These are phyloP conservation scores for Xerus inauris DNA, from an alignment of 2,113 vertebrate genomes.

Conservation along the genomic window DNA sequence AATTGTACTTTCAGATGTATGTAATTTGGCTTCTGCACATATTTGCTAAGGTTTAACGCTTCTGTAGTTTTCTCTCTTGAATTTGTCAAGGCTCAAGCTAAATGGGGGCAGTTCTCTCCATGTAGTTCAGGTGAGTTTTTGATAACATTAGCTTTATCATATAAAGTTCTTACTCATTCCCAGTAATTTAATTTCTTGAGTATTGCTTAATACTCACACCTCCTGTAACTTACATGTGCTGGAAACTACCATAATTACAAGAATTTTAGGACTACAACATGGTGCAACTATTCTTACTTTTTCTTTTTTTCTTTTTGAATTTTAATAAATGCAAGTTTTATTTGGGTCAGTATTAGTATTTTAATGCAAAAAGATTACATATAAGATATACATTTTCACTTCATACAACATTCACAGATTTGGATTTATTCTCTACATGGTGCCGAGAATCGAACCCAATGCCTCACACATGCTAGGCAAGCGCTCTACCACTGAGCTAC, in stretches of 20 bases:
- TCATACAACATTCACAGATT: no score
- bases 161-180: not conserved
- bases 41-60: slow-evolving; percentile 54
- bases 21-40: slow-evolving; percentile 58
- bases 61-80: slow-evolving; percentile 70
- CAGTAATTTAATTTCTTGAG: slow-evolving; percentile 11
- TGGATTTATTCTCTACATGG: no score
- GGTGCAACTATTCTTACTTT: not conserved
- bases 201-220: not conserved
- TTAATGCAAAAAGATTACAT: no score
- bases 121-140: slow-evolving; percentile 52
- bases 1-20: slow-evolving; percentile 74
- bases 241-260: not conserved
- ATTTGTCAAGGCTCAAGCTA: slow-evolving; percentile 64
- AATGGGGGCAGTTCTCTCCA: slow-evolving; percentile 42
- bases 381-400: no score
- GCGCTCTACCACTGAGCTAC: no score
- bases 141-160: slow-evolving; percentile 20
- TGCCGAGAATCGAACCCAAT: no score
- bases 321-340: no score
- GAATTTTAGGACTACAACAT: not conserved
- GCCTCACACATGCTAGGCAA: no score
- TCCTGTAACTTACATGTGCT: not conserved
- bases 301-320: no score
- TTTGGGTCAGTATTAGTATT: no score